Conservation (phyloP, 2,888 invertebrate genomes). For the Eutolmus rufibarbis region DNA sequence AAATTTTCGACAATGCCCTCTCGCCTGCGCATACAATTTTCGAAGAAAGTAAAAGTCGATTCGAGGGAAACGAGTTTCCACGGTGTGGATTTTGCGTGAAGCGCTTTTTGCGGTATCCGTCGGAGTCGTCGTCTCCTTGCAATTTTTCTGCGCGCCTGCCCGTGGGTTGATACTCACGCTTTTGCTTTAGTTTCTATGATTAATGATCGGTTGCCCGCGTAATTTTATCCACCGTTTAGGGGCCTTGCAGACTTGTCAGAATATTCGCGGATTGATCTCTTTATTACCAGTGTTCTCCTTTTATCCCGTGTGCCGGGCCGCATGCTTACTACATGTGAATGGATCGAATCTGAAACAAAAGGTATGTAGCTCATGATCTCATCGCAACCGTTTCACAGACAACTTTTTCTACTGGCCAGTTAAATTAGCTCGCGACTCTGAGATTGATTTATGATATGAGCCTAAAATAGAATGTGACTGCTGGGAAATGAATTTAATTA, state of each 20-base stretch:
- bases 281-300: background rate
- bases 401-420: background rate
- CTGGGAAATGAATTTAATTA: background rate
- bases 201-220: background rate
- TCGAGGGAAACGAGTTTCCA: background rate
- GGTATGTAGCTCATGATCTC: background rate
- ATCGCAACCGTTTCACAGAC: background rate
- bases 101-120: background rate
- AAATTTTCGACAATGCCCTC: background rate
- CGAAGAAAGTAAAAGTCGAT: background rate
- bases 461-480: background rate
- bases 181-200: background rate
- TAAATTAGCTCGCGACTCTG: background rate
- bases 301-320: background rate
- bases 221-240: background rate
- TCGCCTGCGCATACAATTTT: background rate
- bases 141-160: background rate
- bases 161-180: background rate
- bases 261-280: background rate
- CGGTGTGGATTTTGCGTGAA: background rate
- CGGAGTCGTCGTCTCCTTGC: background rate
- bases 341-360: background rate
- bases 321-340: background rate
- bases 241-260: background rate
- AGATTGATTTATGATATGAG: background rate